phyloP scores from a whole-genome alignment of 2,113 vertebrate genomes.

The Lampris megalopsis region DNA sequence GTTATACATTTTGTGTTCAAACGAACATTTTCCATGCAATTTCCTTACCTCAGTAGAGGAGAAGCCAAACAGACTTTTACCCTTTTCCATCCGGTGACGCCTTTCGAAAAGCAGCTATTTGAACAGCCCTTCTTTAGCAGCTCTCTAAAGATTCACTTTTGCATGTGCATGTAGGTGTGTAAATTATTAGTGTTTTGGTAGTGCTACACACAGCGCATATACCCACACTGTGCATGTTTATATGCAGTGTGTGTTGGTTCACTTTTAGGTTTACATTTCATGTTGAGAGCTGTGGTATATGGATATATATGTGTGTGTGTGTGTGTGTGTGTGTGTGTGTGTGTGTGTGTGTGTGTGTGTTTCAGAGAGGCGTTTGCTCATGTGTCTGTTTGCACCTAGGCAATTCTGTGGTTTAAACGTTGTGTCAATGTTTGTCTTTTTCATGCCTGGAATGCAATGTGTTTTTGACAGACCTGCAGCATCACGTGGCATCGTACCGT shows the following conservation, averaged over 20 bases:
- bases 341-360: not conserved
- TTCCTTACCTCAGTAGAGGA: too few relatives aligned
- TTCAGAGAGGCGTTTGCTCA: conserved; percentile 5
- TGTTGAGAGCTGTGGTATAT: not conserved
- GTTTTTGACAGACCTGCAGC: not conserved
- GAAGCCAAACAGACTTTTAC: too few relatives aligned
- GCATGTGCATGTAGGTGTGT: too few relatives aligned
- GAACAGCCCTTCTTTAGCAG: too few relatives aligned
- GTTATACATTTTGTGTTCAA: not conserved
- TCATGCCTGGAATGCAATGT: not conserved
- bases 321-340: not conserved
- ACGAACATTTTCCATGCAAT: not conserved
- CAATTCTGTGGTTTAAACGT: conserved; percentile 20
- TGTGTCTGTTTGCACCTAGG: conserved; percentile 22
- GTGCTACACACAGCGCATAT: too few relatives aligned
- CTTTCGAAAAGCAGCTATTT: too few relatives aligned
- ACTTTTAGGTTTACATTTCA: not conserved
- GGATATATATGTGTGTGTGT: not conserved
- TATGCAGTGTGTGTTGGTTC: too few relatives aligned
- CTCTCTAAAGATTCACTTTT: too few relatives aligned
- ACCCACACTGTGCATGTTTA: too few relatives aligned
- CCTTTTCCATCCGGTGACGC: too few relatives aligned
- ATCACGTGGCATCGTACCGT: conserved; percentile 17
- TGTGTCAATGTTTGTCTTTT: not conserved
- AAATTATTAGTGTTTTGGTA: too few relatives aligned